Percentiles rank a stretch among this genome's conserved stretches.
Evolutionary conservation across 2,888 invertebrate genomes (phyloP).

Genomic region (Pollenia griseotomentosa): DNA sequence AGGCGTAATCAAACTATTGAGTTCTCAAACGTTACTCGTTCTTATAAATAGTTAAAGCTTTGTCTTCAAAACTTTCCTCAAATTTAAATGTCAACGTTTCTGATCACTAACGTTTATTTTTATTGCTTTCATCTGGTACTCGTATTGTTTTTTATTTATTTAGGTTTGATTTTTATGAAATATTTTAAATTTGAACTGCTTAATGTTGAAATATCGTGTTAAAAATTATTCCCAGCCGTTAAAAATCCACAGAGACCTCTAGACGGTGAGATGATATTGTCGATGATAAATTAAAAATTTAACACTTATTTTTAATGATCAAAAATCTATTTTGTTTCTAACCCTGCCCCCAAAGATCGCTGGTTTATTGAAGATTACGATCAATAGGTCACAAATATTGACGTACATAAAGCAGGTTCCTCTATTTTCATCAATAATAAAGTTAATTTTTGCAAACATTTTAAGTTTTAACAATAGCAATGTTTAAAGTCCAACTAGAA

Average conservation of each 20-base stretch:
- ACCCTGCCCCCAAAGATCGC: no score
- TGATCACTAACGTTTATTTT: slow-evolving; percentile 5
- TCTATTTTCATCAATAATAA: no score
- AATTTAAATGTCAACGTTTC: not conserved
- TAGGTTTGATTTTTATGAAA: slow-evolving; percentile 13
- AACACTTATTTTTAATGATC: slow-evolving; percentile 47
- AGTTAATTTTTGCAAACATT: not conserved
- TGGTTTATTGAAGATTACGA: no score
- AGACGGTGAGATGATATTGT: not conserved
- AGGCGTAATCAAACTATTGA: no score
- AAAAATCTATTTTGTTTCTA: not conserved
- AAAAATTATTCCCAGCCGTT: slow-evolving; percentile 10
- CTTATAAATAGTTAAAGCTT: no score
- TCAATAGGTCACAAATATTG: no score
- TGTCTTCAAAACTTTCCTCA: not conserved
- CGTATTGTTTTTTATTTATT: slow-evolving; percentile 29
- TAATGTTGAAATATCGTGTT: slow-evolving; percentile 63
- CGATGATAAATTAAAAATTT: slow-evolving; percentile 28
- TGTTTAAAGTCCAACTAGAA: slow-evolving; percentile 39
- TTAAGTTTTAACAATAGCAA: not conserved
- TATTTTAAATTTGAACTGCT: slow-evolving; percentile 54
- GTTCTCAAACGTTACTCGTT: no score
- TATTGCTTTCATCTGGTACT: not conserved
- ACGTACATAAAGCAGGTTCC: no score
- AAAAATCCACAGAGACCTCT: not conserved